A percentile compares a stretch with the other conserved stretches of the same genome.
Conservation (phyloP, 92 coral and sea anemone species). For the Montipora capitata region DNA sequence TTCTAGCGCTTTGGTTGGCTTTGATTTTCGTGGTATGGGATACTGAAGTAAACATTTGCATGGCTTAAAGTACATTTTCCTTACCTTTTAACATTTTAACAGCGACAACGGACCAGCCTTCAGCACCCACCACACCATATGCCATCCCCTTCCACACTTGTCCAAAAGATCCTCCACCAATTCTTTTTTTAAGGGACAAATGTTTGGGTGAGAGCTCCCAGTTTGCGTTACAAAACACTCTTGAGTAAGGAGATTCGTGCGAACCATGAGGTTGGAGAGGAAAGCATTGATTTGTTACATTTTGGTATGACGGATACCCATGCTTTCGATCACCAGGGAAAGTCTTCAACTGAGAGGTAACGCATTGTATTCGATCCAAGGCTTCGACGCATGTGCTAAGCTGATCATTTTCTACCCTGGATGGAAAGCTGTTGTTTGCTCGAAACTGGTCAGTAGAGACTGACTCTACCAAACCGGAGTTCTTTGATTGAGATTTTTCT, state of each 20-base stretch:
- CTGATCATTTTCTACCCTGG: no score
- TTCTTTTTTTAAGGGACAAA: constrained; percentile 3
- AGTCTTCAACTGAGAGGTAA: not conserved
- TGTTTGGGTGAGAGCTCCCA: constrained; percentile 36
- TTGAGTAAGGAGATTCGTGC: constrained; percentile 25
- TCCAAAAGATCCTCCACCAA: constrained; percentile 51
- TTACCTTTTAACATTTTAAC: constrained; percentile 60
- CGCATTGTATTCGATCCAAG: not conserved
- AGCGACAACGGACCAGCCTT: constrained; percentile 50
- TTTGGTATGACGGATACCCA: constrained; percentile 10
- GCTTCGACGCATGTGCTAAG: no score
- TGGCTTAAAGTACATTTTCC: not conserved
- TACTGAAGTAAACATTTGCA: not conserved
- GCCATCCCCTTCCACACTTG: constrained; percentile 45
- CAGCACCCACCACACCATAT: constrained; percentile 2
- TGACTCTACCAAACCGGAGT: no score
- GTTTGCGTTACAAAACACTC: constrained; percentile 4
- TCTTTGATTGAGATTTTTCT: no score
- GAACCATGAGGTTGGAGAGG: not conserved
- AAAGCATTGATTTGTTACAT: not conserved
- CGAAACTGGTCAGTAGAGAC: no score
- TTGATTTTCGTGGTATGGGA: no score
- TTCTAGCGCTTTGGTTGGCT: no score
- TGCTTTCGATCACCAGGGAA: not conserved
- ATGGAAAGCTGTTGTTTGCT: no score